Percentiles rank a stretch among this genome's conserved stretches.
Conservation (phyloP, 2,888 invertebrate genomes). For the Heliconius cydno region DNA sequence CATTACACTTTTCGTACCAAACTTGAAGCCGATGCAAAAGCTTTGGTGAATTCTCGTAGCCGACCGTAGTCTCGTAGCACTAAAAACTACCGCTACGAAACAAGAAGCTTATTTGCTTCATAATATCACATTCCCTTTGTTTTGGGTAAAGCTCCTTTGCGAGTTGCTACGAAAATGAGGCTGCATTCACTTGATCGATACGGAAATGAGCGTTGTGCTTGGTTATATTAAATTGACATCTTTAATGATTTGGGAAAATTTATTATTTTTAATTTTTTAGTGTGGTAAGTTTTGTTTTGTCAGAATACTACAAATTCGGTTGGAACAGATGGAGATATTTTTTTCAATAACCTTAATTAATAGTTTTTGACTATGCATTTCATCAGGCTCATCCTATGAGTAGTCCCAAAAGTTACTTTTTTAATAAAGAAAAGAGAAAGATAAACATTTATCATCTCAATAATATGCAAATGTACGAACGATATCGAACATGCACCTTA, state of each 20-base stretch:
- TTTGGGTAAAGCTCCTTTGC: constrained; percentile 31
- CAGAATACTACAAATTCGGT: too few species aligned
- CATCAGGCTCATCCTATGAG: background rate
- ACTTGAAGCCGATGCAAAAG: background rate
- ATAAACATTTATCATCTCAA: constrained; percentile 18
- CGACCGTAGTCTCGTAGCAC: constrained; percentile 6
- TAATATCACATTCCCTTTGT: constrained; percentile 38
- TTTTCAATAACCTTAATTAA: too few species aligned
- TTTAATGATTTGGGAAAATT: background rate
- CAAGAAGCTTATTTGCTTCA: constrained; percentile 30
- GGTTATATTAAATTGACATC: background rate
- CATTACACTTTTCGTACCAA: background rate
- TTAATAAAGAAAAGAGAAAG: background rate
- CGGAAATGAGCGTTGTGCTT: background rate
- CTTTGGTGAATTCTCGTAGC: constrained; percentile 17
- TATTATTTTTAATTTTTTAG: too few species aligned
- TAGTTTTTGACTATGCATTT: background rate
- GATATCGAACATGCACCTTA: constrained; percentile 23
- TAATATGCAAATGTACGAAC: constrained; percentile 18
- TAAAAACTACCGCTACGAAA: constrained; percentile 11
- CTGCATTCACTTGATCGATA: constrained; percentile 24
- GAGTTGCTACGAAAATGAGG: constrained; percentile 29
- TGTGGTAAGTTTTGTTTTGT: too few species aligned
- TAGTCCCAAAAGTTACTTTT: too few species aligned
- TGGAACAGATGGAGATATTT: too few species aligned